Base-by-base conservation (phyloP, 2,888 invertebrate genomes). In the Altica lythri region DNA sequence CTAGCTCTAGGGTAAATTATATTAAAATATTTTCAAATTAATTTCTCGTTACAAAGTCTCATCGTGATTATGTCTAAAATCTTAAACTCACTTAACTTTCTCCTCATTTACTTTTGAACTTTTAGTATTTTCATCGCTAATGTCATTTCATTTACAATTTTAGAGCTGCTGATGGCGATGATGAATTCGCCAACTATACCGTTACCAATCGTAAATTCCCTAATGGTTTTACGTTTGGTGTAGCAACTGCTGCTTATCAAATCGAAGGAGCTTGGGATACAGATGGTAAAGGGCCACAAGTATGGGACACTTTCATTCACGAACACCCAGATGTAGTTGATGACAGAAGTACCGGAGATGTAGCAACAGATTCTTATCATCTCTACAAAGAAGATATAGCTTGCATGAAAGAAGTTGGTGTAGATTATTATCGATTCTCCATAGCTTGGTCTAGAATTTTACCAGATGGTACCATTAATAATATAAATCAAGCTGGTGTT, bases 331-430 rank as follows among this genome's bases (percentile, higher is more conserved):
- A 42, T 27, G 32, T 19, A 4, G 48, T 49, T 2, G 30, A 40
- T 17, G 56, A 59, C 34, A 22, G 44, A 12, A 27, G 80, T 0
- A 86, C 81, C 48, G 86, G 81, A 0, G 85, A 88, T 64, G 74
- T 84, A 0, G 83, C 87, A 0, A 82, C 83, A 40, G 85, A 88
- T 70, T 86, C 86, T 13, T 88, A 86, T 71, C 83, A 86, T 72
- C 79, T 76, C 61, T 83, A 81, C 70, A 78, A 79, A 63, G 81
- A 83, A 25, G 89, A 89, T 62, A 81, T 87, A 0, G 66, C 73
- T 17, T 69, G 85, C 37, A 66, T 88, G 55, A 79, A 78, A 52
- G 70, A 79, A 19, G 72, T 87, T 1, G 84, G 84, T 0, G 80
- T 82, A 1, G 63, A 76, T 47, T 79, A 78, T 67, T 85, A 85